These are phyloP conservation scores for Megaceryle maxima DNA, from an alignment of 2,113 vertebrate species.

Conservation along the genomic window DNA sequence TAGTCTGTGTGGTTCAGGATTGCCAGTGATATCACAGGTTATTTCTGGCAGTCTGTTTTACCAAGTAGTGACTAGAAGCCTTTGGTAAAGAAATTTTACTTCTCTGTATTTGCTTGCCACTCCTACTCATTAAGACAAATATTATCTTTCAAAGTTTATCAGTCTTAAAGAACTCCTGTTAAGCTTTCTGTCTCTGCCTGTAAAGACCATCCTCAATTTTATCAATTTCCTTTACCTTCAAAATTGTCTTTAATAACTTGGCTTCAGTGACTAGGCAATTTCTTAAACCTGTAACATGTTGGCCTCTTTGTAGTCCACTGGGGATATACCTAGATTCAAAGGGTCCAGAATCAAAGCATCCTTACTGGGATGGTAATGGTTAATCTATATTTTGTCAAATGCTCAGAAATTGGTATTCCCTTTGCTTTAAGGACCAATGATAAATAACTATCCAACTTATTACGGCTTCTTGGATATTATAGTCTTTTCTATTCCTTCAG, in stretches of 20 bases:
- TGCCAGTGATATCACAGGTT: neutral
- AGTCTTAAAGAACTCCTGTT: neutral
- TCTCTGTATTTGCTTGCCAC: neutral
- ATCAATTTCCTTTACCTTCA: neutral
- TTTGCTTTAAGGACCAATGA: neutral
- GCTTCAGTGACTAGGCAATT: neutral
- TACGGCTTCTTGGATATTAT: neutral
- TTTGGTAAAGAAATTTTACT: neutral
- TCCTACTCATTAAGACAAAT: neutral
- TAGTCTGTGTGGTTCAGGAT: neutral
- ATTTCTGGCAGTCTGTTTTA: neutral
- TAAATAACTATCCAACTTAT: neutral
- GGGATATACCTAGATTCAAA: neutral
- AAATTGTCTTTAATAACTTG: neutral
- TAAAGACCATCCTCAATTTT: neutral
- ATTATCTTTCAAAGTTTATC: neutral
- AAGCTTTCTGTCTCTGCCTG: neutral
- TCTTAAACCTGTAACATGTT: neutral
- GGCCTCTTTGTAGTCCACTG: neutral
- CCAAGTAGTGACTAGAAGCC: neutral
- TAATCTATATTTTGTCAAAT: neutral
- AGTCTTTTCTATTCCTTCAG: neutral
- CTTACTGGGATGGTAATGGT: neutral
- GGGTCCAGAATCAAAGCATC: accelerated
- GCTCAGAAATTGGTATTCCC: accelerated